phyloP scores from a whole-genome alignment of 2,888 invertebrate species.

The Metellina segmentata region DNA sequence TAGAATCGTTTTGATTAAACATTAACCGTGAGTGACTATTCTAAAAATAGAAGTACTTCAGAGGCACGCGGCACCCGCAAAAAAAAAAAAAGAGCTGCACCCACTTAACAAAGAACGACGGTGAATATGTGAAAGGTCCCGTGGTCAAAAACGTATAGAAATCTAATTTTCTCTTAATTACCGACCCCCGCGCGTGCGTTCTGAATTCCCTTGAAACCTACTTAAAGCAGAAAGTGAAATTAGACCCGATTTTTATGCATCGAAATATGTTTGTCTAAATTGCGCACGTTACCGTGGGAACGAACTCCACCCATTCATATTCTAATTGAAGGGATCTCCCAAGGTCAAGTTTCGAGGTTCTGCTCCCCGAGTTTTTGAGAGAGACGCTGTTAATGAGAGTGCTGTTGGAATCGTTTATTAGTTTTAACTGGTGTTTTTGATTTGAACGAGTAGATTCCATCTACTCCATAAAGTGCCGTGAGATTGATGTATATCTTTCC shows the following conservation, averaged over 20 bases:
- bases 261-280: conserved; percentile 60
- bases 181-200: conserved; percentile 39
- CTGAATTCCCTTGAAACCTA: conserved; percentile 52
- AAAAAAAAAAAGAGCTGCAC: neutral
- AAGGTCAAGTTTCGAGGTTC: conserved; percentile 47
- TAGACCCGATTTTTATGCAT: conserved; percentile 63
- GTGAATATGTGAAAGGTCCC: neutral
- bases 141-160: conserved; percentile 30
- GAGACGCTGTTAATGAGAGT: no score
- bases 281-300: conserved; percentile 67
- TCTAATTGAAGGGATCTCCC: conserved; percentile 60
- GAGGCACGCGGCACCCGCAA: neutral
- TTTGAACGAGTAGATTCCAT: no score
- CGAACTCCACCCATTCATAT: conserved; percentile 69
- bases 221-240: conserved; percentile 50
- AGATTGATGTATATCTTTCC: no score
- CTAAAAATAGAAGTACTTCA: conserved; percentile 31
- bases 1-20: neutral
- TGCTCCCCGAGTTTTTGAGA: neutral
- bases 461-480: no score
- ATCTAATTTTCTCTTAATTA: conserved; percentile 59
- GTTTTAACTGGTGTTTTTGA: no score
- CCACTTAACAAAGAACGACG: conserved; percentile 47
- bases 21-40: neutral
- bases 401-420: no score